A percentile compares a stretch with the other conserved stretches of the same genome.
Conservation (phyloP, 2,888 invertebrate species). For the Dryobotodes eremita region DNA sequence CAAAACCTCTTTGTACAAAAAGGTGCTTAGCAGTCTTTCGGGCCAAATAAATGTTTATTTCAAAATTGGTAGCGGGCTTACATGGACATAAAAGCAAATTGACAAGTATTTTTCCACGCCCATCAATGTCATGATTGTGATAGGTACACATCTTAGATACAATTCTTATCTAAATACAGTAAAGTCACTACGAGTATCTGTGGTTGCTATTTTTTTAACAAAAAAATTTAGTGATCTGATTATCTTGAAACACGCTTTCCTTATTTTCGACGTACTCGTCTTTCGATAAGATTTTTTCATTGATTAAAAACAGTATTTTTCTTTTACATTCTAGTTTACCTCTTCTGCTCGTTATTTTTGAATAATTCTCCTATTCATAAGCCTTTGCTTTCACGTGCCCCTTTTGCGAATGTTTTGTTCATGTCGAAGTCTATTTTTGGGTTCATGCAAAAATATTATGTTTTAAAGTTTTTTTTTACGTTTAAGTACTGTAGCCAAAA, state of each 20-base stretch:
- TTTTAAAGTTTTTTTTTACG: background rate
- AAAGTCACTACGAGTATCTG: constrained; percentile 52
- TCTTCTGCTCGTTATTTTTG: background rate
- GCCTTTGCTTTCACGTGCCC: background rate
- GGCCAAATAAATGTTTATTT: background rate
- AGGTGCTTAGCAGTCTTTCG: no score
- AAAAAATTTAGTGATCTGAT: constrained; percentile 44
- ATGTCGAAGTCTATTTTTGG: background rate
- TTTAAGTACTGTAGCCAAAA: background rate
- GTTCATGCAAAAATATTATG: background rate
- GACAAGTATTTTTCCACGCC: constrained; percentile 55
- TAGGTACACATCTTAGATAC: constrained; percentile 56
- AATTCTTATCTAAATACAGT: constrained; percentile 50
- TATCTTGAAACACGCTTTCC: constrained; percentile 1
- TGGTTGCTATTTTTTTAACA: constrained; percentile 22
- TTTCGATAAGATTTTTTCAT: background rate
- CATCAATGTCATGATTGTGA: constrained; percentile 47
- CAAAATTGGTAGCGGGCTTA: background rate
- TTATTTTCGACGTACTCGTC: background rate
- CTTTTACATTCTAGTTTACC: background rate
- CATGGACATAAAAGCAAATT: constrained; percentile 14
- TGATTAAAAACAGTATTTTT: background rate
- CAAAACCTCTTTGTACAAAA: background rate
- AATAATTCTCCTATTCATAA: background rate
- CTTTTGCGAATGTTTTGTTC: background rate